These are phyloP conservation scores for Kobus ellipsiprymnus DNA, from an alignment of 2,113 vertebrate genomes.

Conservation along the genomic window DNA sequence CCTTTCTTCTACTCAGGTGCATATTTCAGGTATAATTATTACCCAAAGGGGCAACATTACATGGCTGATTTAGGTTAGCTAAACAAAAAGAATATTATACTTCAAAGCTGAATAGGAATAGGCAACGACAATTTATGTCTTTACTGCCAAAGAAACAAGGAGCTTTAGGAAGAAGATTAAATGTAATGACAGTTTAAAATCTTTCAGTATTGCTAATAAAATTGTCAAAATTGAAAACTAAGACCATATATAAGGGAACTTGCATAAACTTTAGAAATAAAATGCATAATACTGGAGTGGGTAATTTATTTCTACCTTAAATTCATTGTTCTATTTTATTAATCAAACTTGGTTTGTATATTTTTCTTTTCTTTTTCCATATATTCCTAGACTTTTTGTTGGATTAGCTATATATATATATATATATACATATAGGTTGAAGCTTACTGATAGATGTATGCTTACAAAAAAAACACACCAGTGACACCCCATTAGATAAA, in stretches of 20 bases:
- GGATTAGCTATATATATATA: neutral
- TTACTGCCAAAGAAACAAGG: constrained; percentile 55
- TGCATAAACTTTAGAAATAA: constrained; percentile 20
- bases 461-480: neutral
- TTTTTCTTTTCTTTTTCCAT: neutral
- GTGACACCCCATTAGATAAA: neutral
- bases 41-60: constrained; percentile 48
- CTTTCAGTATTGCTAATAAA: constrained; percentile 69
- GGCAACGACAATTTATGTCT: constrained; percentile 37
- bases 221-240: constrained; percentile 70
- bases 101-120: constrained; percentile 65
- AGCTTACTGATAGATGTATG: neutral
- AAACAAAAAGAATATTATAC: constrained; percentile 48
- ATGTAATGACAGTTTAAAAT: constrained; percentile 62
- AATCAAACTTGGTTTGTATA: neutral
- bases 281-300: neutral
- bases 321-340: constrained; percentile 23
- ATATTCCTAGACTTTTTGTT: neutral
- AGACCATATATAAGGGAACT: constrained; percentile 32
- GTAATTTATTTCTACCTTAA: constrained; percentile 39
- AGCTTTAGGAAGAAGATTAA: constrained; percentile 68
- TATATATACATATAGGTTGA: neutral
- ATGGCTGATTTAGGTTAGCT: constrained; percentile 68
- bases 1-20: constrained; percentile 38
- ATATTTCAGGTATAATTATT: constrained; percentile 64